Conservation (phyloP, 2,888 invertebrate species). For the Spicauda simplicius region DNA sequence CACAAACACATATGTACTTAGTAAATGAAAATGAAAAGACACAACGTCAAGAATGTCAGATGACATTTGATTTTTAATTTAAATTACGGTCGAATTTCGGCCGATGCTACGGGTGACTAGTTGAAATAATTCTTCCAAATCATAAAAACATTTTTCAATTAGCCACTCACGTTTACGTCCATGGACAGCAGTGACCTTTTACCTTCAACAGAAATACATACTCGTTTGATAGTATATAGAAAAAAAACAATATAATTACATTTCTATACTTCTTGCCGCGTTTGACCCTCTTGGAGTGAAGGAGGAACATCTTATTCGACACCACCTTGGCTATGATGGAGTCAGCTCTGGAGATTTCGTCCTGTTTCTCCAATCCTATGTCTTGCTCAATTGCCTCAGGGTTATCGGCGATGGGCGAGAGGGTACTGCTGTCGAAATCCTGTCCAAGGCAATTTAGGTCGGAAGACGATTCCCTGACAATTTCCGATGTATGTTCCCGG, state of each 20-base stretch:
- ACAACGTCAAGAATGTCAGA: no score
- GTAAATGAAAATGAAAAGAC: no score
- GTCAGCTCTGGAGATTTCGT: slow-evolving; percentile 57
- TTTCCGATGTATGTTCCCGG: slow-evolving; percentile 45
- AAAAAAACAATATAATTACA: slow-evolving; percentile 48
- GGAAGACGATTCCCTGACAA: slow-evolving; percentile 10
- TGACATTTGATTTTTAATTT: no score
- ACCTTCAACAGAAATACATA: no score
- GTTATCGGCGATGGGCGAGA: slow-evolving; percentile 16
- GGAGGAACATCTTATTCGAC: slow-evolving; percentile 64
- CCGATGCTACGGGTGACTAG: no score
- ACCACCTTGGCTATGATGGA: slow-evolving; percentile 70
- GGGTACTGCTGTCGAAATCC: slow-evolving; percentile 39
- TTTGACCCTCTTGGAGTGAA: slow-evolving; percentile 50
- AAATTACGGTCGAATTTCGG: no score
- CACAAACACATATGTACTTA: no score
- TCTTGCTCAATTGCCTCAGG: slow-evolving; percentile 11
- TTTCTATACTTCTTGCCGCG: slow-evolving; percentile 58
- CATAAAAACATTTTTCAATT: no score
- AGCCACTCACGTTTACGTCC: no score
- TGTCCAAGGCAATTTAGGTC: slow-evolving; percentile 42
- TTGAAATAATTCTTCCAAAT: no score
- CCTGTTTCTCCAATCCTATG: slow-evolving; percentile 33
- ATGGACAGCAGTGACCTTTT: no score
- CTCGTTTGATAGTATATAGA: no score